Base-by-base conservation (phyloP, 2,797 vertebrate species). In the Lates japonicus region DNA sequence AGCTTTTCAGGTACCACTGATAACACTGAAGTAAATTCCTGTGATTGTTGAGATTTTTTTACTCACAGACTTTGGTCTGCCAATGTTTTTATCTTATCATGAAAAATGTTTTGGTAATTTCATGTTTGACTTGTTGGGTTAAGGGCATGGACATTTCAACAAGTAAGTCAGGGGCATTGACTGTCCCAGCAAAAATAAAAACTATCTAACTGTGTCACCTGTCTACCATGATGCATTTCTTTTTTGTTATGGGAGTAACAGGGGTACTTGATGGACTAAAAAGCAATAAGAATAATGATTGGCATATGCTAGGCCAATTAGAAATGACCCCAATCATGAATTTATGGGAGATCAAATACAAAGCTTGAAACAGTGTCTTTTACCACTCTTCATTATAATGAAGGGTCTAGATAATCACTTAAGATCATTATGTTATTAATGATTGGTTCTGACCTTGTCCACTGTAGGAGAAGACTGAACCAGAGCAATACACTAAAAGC, bases 361-460 rank as follows among this genome's bases (percentile, higher is more conserved):
- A 25, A 54, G 41, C 65, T 42, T 70, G 49, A 72, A 54, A 72
- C 72, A 49, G 22, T 16, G 10, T 19, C 37, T 81, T 84, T 75
- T 25, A 57, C 72, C 46, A 52, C 33, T 31, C 51, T 74, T 74
- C 55, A 65, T 76, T 62, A 62, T 83, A 48, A 83, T 63, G 22
- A 44, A 82, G 49, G 49, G 57, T 71, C 60, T 33, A 42, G 68
- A 82, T 81, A 80, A 80, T 79, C 78, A 70, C 74, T 84, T 85
- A 57, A 72, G 81, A 84, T 87, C 65, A 85, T 75, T 63, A n/a
- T 70, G 76, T 80, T 68, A 59, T 66, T 71, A 66, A 85, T 74
- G 75, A 85, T 85, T 77, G 78, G 54, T 58, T 31, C 44, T 85
- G 82, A 85, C 78, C 78, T 82, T 77, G 71, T 82, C 78, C 55